A percentile compares a stretch with the other conserved stretches of the same genome.
These are phyloP conservation scores for Clarias pachynema DNA, from an alignment of 2,797 vertebrate species.

Conservation along the genomic window DNA sequence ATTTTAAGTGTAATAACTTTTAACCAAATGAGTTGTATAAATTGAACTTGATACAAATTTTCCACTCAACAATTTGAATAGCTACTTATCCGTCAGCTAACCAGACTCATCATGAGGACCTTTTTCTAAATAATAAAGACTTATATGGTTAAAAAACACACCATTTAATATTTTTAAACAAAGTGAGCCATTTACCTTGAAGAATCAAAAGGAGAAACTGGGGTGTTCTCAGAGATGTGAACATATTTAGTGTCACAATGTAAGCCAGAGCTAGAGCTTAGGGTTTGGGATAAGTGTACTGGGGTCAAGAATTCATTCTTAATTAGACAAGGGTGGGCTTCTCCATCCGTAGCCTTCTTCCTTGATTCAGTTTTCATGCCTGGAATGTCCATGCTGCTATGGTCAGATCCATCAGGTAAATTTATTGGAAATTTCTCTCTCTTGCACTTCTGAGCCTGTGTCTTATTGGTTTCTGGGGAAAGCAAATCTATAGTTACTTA, in stretches of 20 bases:
- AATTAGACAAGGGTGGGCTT: not conserved
- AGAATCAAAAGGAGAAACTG: slow-evolving; percentile 55
- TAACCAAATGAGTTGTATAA: not conserved
- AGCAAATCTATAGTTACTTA: slow-evolving; percentile 24
- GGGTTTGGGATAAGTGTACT: slow-evolving; percentile 25
- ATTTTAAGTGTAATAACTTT: not conserved
- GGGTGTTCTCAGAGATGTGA: slow-evolving; percentile 68
- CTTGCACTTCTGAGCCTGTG: slow-evolving; percentile 71
- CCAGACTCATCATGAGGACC: not conserved
- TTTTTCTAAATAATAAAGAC: not conserved
- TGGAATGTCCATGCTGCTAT: slow-evolving; percentile 24
- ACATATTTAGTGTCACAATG: slow-evolving; percentile 73
- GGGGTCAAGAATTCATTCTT: slow-evolving; percentile 21
- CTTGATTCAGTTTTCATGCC: slow-evolving; percentile 28
- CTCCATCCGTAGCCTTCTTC: not conserved
- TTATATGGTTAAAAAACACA: not conserved
- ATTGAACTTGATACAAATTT: not conserved
- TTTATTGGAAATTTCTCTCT: slow-evolving; percentile 83
- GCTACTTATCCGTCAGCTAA: not conserved
- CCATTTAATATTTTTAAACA: not conserved
- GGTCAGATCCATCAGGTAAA: not conserved
- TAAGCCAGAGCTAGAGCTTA: slow-evolving; percentile 24
- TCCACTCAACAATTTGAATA: not conserved
- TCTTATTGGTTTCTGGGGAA: slow-evolving; percentile 74
- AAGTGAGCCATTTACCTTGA: slow-evolving; percentile 81